Evolutionary conservation across 2,113 vertebrate genomes (phyloP).

Genomic region (Ranitomeya variabilis): DNA sequence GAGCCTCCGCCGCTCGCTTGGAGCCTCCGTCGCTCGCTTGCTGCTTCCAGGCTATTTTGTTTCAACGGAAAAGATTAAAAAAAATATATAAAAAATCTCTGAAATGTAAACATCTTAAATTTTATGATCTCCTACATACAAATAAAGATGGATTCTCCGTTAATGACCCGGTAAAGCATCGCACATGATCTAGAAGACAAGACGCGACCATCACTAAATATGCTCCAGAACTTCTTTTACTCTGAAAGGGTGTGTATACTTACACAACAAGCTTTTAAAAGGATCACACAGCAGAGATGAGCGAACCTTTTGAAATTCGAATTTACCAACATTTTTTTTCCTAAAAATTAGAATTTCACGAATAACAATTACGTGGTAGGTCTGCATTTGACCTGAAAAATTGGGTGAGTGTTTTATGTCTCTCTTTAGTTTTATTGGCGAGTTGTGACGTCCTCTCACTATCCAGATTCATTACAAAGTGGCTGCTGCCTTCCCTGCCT

Average conservation of each 20-base stretch:
- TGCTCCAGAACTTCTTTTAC: not conserved
- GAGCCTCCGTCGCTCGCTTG: not conserved
- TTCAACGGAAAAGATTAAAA: constrained; percentile 22
- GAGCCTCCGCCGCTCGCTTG: not conserved
- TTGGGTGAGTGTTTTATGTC: no score
- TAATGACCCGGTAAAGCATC: not conserved
- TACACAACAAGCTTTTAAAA: not conserved
- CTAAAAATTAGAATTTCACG: no score
- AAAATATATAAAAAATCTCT: not conserved
- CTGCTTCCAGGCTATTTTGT: constrained; percentile 38
- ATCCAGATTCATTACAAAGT: no score
- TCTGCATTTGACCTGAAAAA: no score
- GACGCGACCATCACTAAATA: not conserved
- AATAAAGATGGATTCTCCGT: not conserved
- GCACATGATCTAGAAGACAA: not conserved
- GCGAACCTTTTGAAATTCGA: no score
- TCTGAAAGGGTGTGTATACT: not conserved
- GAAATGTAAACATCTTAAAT: constrained; percentile 31
- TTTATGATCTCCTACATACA: constrained; percentile 29
- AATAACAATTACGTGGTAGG: no score
- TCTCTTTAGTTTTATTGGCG: no score
- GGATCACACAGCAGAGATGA: no score
- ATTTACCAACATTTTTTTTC: no score
- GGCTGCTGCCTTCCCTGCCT: no score
- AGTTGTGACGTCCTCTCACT: no score